Conservation (phyloP, 2,797 vertebrate species). For the Lepus townsendii region DNA sequence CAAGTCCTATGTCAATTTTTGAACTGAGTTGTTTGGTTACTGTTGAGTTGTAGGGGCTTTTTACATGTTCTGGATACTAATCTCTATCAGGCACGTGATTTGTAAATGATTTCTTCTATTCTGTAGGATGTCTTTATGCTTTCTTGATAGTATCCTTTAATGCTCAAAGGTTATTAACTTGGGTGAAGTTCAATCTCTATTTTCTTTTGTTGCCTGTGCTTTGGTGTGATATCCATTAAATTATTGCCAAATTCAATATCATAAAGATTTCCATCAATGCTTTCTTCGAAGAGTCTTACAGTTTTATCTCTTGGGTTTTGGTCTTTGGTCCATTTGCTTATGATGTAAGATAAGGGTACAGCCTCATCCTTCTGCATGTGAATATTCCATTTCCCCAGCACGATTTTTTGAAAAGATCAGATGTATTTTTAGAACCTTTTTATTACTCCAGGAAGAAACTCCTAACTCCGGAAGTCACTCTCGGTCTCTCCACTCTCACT, state of each 20-base stretch:
- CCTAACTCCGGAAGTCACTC: not conserved
- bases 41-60: not conserved
- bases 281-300: not conserved
- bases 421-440: slow-evolving; percentile 39
- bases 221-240: not conserved
- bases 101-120: slow-evolving; percentile 10
- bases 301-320: slow-evolving; percentile 15
- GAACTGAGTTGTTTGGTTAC: not conserved
- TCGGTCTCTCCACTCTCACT: not conserved
- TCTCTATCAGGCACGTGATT: not conserved
- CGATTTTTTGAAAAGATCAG: not conserved
- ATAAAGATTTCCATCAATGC: not conserved
- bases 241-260: not conserved
- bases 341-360: slow-evolving; percentile 12
- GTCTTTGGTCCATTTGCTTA: not conserved
- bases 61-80: not conserved
- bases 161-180: not conserved
- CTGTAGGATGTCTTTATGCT: not conserved
- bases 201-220: slow-evolving; percentile 5
- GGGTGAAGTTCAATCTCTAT: not conserved
- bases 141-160: not conserved
- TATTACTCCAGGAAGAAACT: not conserved
- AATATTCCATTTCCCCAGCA: not conserved
- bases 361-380: not conserved
- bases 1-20: slow-evolving; percentile 1